Conservation (phyloP, 2,113 vertebrate species). For the Tenebrosternarchus preto region DNA sequence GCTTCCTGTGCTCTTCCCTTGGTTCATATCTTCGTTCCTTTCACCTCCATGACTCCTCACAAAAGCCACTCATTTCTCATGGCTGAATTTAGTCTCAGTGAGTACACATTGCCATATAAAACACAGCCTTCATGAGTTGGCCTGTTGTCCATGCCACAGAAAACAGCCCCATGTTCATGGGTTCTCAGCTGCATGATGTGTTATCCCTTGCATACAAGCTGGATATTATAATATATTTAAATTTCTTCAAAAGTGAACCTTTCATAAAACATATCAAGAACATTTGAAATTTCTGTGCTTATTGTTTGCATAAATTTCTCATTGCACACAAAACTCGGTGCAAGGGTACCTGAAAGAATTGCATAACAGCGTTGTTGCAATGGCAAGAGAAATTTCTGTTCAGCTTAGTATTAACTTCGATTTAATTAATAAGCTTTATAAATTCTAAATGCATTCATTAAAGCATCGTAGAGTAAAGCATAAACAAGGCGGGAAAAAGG, state of each 20-base stretch:
- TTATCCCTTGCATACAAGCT: not conserved
- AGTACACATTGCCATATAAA: constrained; percentile 13
- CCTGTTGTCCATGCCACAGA: not conserved
- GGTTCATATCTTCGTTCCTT: constrained; percentile 38
- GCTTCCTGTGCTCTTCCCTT: constrained; percentile 30
- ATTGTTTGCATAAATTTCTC: not conserved
- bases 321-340: not conserved
- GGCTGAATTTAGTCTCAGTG: constrained; percentile 14
- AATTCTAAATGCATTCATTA: not conserved
- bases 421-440: not conserved
- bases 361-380: not conserved
- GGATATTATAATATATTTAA: not conserved
- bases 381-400: not conserved
- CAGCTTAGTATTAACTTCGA: not conserved
- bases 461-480: not conserved
- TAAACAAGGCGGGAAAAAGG: not conserved
- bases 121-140: constrained; percentile 25
- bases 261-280: not conserved
- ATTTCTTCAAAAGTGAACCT: too few species aligned
- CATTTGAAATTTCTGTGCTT: not conserved
- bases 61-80: constrained; percentile 45
- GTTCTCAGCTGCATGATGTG: not conserved
- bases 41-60: constrained; percentile 24
- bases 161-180: constrained; percentile 35
- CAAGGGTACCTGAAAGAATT: too few species aligned